Percentiles rank a stretch among this genome's conserved stretches.
These are phyloP conservation scores for Xestia rhomboidea DNA, from an alignment of 2,888 invertebrate genomes.

Conservation along the genomic window DNA sequence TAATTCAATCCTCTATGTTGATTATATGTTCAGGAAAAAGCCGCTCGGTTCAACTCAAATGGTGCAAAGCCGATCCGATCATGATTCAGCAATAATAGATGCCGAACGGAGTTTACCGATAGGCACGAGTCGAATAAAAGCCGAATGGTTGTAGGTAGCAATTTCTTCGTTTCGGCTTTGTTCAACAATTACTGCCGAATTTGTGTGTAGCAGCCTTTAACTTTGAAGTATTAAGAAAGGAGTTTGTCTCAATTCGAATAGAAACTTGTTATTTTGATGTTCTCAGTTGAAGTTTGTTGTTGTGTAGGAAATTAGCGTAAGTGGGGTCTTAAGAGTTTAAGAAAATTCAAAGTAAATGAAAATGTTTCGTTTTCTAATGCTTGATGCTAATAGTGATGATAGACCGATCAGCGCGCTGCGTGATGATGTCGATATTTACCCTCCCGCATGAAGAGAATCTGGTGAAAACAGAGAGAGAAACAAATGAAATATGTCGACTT, in stretches of 20 bases:
- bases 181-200: not conserved
- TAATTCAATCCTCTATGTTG: not conserved
- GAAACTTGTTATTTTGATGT: slow-evolving; percentile 1
- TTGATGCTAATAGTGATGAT: too few relatives aligned
- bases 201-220: not conserved
- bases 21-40: not conserved
- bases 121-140: not conserved
- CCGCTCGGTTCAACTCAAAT: not conserved
- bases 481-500: too few relatives aligned
- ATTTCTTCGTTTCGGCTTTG: not conserved
- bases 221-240: slow-evolving; percentile 6
- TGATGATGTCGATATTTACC: too few relatives aligned
- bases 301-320: not conserved
- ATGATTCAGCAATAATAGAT: not conserved
- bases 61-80: not conserved
- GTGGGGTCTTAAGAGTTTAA: not conserved
- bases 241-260: slow-evolving; percentile 16
- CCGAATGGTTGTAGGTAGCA: not conserved
- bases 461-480: too few relatives aligned
- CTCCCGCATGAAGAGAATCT: too few relatives aligned
- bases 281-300: slow-evolving; percentile 5
- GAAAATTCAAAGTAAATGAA: not conserved
- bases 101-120: not conserved
- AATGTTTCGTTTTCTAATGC: not conserved
- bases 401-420: too few relatives aligned